Base-by-base conservation (phyloP, 2,113 vertebrate genomes). In the Mohoua ochrocephala region DNA sequence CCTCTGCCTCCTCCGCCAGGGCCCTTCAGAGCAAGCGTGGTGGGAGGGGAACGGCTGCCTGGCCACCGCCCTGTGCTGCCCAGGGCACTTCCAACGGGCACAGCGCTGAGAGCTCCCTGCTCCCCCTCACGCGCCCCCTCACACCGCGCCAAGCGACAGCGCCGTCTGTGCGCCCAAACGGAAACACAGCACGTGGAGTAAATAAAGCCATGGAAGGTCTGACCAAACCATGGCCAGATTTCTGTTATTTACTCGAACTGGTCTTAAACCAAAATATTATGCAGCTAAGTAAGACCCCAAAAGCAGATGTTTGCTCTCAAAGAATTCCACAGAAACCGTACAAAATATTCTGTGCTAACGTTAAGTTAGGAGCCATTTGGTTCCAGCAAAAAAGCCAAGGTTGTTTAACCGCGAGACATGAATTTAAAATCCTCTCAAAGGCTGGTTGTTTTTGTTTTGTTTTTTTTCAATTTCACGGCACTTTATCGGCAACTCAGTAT, bases 211-310 rank as follows among this genome's bases (percentile, higher is more conserved):
- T 3, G 21, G 31, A n/a, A 49, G 8, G 16, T 8, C 24, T 41
- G 23, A 41, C 11, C 53, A 54, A 78, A 53, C 23, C 30, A 2
- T 0, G 0, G 6, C 7, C 28, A 8, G 2, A 8, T 71, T 33
- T 52, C 16, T 22, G 24, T 35, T 81, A 37, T 63, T 74, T 70
- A 65, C 35, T 64, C 17, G 15, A 61, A 39, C 3, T 0, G 3
- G 5, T 7, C 69, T 77, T 33, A 50, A 89, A 42, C 11, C 13
- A 52, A 68, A 74, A 78, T 19, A 11, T 2, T 4, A 37, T 7
- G 28, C 22, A 57, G 28, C 39, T 76, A 54, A 15, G 30, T 45
- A 68, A 56, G 19, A 76, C n/a, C 52, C n/a, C 52, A 23, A 78
- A 69, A n/a, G 21, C 52, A 74, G 41, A 57, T 50, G 47, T 75